Evolutionary conservation across 2,113 vertebrate species (phyloP).

Genomic region (Chiloscyllium plagiosum): DNA sequence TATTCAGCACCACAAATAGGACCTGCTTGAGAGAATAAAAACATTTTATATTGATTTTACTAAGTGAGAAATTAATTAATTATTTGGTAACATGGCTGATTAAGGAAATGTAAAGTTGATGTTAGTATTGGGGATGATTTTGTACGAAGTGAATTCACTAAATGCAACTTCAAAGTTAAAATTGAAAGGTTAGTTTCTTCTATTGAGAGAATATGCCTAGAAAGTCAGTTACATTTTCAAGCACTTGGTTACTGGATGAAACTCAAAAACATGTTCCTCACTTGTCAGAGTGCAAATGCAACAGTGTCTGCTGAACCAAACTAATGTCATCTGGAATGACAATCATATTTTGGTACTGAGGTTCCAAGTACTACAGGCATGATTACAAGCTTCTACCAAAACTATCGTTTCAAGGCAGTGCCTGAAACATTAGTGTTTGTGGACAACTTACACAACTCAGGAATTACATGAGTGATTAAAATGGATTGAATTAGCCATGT

Average conservation of each 20-base stretch:
- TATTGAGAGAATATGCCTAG: background rate
- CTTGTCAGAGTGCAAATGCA: background rate
- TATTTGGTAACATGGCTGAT: too few relatives aligned
- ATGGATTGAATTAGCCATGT: background rate
- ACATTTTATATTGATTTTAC: background rate
- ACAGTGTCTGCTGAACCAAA: background rate
- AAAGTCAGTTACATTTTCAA: background rate
- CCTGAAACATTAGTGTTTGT: background rate
- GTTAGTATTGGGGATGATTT: background rate
- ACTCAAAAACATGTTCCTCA: background rate
- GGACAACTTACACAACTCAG: background rate
- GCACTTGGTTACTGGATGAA: background rate
- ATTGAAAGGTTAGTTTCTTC: background rate
- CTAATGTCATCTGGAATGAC: background rate
- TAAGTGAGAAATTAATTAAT: background rate
- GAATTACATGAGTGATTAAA: background rate
- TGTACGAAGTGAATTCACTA: too few relatives aligned
- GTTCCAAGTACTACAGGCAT: background rate
- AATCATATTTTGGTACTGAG: background rate
- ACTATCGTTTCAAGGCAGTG: background rate
- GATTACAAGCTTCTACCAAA: background rate
- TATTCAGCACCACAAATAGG: background rate
- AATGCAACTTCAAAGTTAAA: background rate
- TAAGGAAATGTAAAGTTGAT: background rate
- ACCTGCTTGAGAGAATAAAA: background rate